These are phyloP conservation scores for Pachyramphus minor DNA, from an alignment of 2,113 vertebrate species.

Conservation along the genomic window DNA sequence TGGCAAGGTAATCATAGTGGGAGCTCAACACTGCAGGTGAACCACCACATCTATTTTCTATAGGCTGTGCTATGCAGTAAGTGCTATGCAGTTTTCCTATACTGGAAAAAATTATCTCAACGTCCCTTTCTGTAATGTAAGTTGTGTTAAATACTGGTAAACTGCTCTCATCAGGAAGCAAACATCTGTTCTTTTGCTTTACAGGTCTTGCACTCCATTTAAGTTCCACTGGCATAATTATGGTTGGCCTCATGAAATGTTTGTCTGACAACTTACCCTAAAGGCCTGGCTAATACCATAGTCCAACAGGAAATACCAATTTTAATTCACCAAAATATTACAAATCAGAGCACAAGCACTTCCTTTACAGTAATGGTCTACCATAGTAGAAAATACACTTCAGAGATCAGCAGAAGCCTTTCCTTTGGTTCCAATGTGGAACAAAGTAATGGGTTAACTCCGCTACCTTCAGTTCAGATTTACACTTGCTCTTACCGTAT, in stretches of 20 bases:
- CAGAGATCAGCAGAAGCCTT: neutral
- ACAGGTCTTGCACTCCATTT: neutral
- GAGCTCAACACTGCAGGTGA: neutral
- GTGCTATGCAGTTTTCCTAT: neutral
- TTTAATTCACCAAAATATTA: neutral
- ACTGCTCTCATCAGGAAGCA: neutral
- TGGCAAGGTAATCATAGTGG: neutral
- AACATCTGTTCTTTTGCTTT: neutral
- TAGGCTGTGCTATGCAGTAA: neutral
- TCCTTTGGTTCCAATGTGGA: neutral
- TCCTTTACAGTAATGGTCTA: neutral
- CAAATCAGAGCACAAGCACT: neutral
- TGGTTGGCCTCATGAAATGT: neutral
- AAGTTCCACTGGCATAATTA: neutral
- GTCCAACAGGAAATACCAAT: neutral
- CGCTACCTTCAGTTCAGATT: neutral
- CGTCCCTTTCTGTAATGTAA: neutral
- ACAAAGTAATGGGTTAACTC: neutral
- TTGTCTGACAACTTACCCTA: neutral
- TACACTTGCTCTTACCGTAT: slow-evolving; percentile 75
- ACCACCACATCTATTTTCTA: neutral
- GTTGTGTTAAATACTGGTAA: neutral
- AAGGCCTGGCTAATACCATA: neutral
- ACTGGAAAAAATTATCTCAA: neutral
- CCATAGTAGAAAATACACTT: neutral